A percentile compares a stretch with the other conserved stretches of the same genome.
phyloP scores from a whole-genome alignment of 2,113 vertebrate species.

The Ceuthmochares aereus region DNA sequence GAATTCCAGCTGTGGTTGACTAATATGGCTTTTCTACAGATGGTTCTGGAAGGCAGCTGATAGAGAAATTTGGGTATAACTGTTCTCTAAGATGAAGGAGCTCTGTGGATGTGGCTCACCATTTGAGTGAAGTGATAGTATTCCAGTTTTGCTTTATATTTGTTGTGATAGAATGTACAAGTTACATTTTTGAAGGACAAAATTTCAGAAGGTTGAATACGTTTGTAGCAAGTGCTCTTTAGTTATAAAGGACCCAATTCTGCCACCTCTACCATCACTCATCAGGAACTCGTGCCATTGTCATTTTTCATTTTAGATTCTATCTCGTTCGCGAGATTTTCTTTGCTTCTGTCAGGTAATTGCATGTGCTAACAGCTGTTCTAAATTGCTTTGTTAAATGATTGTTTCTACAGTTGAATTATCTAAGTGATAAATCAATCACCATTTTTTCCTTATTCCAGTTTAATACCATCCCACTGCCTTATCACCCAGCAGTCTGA shows the following conservation, averaged over 20 bases:
- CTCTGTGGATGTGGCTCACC: not conserved
- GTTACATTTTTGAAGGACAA: not conserved
- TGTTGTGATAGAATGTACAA: not conserved
- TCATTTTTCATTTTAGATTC: not conserved
- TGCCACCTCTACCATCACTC: not conserved
- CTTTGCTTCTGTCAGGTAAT: not conserved
- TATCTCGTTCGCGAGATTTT: not conserved
- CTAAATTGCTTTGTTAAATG: constrained; percentile 38
- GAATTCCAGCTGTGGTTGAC: not conserved
- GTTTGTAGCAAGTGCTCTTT: not conserved
- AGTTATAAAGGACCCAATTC: not conserved
- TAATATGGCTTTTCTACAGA: not conserved
- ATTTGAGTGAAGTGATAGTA: not conserved
- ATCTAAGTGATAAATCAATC: not conserved
- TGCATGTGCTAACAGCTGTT: not conserved
- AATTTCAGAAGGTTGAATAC: not conserved
- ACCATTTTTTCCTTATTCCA: not conserved
- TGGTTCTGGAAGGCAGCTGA: not conserved
- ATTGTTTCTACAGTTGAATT: constrained; percentile 30
- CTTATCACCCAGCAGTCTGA: not conserved
- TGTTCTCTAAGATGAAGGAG: not conserved
- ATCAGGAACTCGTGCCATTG: not conserved
- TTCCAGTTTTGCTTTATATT: not conserved
- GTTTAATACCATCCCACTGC: not conserved
- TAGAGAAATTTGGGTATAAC: not conserved